Evolutionary conservation across 2,888 invertebrate species (phyloP).

Genomic region (Latrodectus elegans): DNA sequence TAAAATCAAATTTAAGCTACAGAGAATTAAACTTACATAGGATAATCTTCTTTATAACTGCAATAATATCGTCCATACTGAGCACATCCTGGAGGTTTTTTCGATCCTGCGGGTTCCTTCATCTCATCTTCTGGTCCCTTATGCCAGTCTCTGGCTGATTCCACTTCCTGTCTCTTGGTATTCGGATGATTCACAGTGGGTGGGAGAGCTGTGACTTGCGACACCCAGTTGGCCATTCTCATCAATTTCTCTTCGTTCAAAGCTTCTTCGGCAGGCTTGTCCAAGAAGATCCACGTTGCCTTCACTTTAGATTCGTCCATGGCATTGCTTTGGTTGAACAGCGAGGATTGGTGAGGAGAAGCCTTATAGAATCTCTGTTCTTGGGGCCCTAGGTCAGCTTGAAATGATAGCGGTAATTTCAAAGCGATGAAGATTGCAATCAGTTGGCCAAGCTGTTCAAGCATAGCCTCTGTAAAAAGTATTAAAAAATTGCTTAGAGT

Average conservation of each 20-base stretch:
- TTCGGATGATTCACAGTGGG: conserved; percentile 17
- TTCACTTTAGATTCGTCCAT: conserved; percentile 52
- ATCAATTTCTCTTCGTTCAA: conserved; percentile 56
- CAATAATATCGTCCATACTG: conserved; percentile 71
- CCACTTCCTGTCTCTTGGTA: conserved; percentile 42
- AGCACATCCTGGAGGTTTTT: conserved; percentile 70
- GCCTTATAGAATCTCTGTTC: not conserved
- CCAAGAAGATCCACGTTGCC: conserved; percentile 61
- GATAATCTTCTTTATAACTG: conserved; percentile 71
- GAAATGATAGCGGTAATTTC: not conserved
- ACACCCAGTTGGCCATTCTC: conserved; percentile 62
- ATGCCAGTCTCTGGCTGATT: conserved; percentile 9
- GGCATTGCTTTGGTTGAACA: conserved; percentile 38
- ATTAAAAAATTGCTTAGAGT: not conserved
- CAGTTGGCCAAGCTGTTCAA: not conserved
- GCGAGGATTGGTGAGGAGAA: not conserved
- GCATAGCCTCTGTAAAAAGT: conserved; percentile 39
- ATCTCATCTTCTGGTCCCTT: conserved; percentile 58
- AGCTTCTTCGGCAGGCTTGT: conserved; percentile 56
- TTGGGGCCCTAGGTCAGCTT: not conserved
- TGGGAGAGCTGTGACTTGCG: conserved; percentile 52
- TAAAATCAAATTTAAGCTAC: too few relatives aligned
- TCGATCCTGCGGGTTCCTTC: conserved; percentile 68
- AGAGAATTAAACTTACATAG: conserved; percentile 54
- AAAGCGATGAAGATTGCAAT: not conserved